phyloP scores from a whole-genome alignment of 2,113 vertebrate species.

The Origma solitaria region DNA sequence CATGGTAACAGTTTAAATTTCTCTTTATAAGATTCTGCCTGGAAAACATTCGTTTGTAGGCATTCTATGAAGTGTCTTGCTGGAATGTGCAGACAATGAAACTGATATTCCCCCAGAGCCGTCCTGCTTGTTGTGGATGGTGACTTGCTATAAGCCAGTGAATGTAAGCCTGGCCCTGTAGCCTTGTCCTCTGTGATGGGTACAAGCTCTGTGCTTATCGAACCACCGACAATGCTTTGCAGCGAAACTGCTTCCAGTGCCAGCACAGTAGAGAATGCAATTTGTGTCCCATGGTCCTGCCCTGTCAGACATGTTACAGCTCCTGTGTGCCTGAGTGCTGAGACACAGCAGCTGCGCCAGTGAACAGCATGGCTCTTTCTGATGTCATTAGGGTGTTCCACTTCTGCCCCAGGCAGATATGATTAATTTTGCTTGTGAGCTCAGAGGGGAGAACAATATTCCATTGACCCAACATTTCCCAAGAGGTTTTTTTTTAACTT shows the following conservation, averaged over 20 bases:
- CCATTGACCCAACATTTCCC: conserved; percentile 4
- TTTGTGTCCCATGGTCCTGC: neutral
- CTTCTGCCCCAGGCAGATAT: neutral
- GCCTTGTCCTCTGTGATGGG: neutral
- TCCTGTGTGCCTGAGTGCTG: neutral
- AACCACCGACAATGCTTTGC: neutral
- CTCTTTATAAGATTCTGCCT: neutral
- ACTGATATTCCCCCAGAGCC: neutral
- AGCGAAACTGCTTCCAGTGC: neutral
- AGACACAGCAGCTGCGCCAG: neutral
- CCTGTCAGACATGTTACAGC: neutral
- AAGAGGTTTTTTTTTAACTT: neutral
- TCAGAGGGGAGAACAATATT: conserved; percentile 34
- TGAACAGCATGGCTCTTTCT: neutral
- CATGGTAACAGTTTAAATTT: neutral
- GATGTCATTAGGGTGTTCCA: conserved; percentile 43
- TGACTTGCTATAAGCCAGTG: neutral
- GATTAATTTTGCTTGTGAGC: conserved; percentile 2
- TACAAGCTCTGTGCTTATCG: neutral
- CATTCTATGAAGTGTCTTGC: neutral
- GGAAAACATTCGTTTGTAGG: neutral
- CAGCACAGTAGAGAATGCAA: neutral
- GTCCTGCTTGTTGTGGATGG: neutral
- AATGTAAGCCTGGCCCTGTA: neutral
- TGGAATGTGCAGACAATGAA: neutral